Evolutionary conservation across 2,113 vertebrate species (phyloP).

Genomic region (Chinchilla lanigera): DNA sequence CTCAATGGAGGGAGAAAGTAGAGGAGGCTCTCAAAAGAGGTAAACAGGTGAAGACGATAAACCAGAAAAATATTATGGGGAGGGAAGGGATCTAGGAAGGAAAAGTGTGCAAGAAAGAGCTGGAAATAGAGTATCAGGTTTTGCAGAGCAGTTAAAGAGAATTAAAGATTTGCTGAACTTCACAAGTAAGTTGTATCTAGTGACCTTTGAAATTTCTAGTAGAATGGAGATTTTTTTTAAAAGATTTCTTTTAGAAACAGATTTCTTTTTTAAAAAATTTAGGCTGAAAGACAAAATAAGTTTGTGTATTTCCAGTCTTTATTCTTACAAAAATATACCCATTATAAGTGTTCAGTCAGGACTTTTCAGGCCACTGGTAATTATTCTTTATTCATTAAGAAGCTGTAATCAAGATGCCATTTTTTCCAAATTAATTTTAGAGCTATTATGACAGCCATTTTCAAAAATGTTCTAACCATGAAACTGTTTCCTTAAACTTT

Average conservation of each 20-base stretch:
- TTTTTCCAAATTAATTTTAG: constrained; percentile 51
- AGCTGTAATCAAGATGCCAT: not conserved
- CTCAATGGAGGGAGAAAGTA: not conserved
- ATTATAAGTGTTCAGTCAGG: not conserved
- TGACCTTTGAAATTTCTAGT: constrained; percentile 48
- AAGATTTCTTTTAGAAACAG: no score
- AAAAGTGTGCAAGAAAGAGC: not conserved
- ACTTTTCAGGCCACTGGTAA: not conserved
- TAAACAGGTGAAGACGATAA: not conserved
- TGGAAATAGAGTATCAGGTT: not conserved
- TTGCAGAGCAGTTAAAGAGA: not conserved
- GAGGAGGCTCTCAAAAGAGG: not conserved
- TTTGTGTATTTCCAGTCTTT: not conserved
- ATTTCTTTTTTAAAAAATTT: not conserved
- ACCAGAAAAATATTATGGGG: not conserved
- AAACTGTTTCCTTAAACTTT: constrained; percentile 21
- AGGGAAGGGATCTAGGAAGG: not conserved
- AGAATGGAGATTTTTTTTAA: not conserved
- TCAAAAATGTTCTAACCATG: not conserved
- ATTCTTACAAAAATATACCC: not conserved
- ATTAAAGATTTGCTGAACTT: constrained; percentile 1
- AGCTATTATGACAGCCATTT: constrained; percentile 29
- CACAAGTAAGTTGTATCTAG: not conserved
- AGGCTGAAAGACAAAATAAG: constrained; percentile 12
- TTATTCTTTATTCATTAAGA: constrained; percentile 44